phyloP scores from a whole-genome alignment of 2,113 vertebrate genomes.

The Neolamprologus sp. region DNA sequence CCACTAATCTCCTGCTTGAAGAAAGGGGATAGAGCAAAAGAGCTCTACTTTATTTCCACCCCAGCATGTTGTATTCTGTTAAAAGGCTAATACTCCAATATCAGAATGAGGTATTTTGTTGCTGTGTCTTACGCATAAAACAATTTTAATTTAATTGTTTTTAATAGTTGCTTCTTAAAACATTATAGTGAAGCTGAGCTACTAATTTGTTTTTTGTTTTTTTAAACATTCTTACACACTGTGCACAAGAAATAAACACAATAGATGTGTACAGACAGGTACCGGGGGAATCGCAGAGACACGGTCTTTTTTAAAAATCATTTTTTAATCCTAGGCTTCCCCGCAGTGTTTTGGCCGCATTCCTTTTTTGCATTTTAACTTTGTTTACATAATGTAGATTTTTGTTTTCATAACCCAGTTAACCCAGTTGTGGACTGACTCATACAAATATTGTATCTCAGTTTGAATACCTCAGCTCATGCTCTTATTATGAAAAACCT shows the following conservation, averaged over 20 bases:
- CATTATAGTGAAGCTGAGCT: background rate
- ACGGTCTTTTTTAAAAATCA: background rate
- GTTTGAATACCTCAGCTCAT: background rate
- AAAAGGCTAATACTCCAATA: background rate
- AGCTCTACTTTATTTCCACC: background rate
- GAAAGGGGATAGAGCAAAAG: background rate
- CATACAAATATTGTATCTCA: conserved; percentile 2
- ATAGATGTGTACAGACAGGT: background rate
- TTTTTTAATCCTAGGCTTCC: background rate
- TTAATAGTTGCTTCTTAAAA: background rate
- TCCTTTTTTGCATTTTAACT: background rate
- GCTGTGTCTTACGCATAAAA: background rate
- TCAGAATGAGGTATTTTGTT: background rate
- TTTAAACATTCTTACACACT: background rate
- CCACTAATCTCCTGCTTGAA: conserved; percentile 10
- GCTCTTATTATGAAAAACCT: background rate
- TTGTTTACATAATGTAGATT: background rate
- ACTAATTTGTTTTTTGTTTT: background rate
- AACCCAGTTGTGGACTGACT: background rate
- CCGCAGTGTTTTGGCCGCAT: background rate
- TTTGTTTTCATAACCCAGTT: conserved; percentile 18
- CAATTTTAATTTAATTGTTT: background rate
- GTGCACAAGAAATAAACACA: background rate
- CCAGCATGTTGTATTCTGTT: background rate
- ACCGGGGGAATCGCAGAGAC: background rate